These are phyloP conservation scores for Pyrrhosoma nymphula DNA, from an alignment of 2,888 invertebrate species.

Conservation along the genomic window DNA sequence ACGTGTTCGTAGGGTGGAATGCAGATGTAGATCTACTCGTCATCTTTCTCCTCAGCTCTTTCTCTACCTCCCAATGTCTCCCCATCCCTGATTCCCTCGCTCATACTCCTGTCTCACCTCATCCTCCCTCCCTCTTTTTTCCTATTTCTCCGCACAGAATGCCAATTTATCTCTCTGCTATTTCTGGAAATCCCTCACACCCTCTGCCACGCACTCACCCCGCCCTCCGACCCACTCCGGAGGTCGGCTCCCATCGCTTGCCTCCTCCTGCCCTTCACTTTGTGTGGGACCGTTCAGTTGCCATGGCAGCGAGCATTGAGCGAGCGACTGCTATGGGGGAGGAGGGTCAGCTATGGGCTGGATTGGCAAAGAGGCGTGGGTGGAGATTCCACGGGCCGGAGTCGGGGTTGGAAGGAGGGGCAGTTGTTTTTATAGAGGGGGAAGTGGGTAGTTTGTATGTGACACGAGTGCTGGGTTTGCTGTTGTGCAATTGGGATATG, in stretches of 20 bases:
- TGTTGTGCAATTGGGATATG: conserved; percentile 3
- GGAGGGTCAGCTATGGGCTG: background rate
- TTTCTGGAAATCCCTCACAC: conserved; percentile 26
- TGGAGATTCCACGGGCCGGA: background rate
- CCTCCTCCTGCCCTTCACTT: background rate
- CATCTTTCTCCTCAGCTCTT: too few species aligned
- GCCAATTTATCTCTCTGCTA: conserved; percentile 37
- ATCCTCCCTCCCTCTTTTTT: background rate
- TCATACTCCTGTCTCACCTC: background rate
- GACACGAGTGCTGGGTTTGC: background rate
- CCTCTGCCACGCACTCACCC: background rate
- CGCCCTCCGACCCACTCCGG: background rate
- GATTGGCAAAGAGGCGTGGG: background rate
- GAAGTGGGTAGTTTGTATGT: background rate
- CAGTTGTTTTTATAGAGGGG: background rate
- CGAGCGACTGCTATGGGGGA: conserved; percentile 3
- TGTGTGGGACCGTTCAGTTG: conserved; percentile 52
- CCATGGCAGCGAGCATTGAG: conserved; percentile 61
- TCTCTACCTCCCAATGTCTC: too few species aligned
- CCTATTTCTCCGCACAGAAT: conserved; percentile 33
- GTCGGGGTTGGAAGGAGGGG: background rate
- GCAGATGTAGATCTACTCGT: too few species aligned
- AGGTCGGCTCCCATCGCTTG: background rate
- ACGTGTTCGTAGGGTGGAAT: too few species aligned
- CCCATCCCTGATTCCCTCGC: too few species aligned